Conservation (phyloP, 2,113 vertebrate genomes). For the Anguilla rostrata region DNA sequence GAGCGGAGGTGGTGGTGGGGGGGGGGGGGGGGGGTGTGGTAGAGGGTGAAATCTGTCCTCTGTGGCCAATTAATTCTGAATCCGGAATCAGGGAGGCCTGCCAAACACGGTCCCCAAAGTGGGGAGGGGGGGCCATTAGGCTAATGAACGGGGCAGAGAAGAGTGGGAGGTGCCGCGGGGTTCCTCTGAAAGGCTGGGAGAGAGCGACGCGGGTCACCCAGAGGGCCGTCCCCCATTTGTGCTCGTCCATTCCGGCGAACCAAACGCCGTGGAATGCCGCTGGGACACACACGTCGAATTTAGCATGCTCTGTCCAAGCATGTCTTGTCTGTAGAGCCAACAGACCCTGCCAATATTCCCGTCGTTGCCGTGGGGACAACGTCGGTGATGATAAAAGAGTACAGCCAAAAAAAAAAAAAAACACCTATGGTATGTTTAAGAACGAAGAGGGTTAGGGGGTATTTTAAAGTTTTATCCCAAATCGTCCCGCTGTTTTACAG, state of each 20-base stretch:
- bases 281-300: not conserved
- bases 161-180: not conserved
- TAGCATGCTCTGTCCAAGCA: not conserved
- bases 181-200: constrained; percentile 25
- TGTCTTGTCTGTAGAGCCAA: no score
- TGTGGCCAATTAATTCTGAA: constrained; percentile 71
- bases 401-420: no score
- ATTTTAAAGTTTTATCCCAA: no score
- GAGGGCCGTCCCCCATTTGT: not conserved
- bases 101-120: constrained; percentile 71
- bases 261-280: not conserved
- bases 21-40: constrained; percentile 29
- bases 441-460: no score
- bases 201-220: not conserved
- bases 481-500: not conserved
- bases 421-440: no score
- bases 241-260: not conserved
- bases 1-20: constrained; percentile 33
- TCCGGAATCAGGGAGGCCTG: constrained; percentile 62
- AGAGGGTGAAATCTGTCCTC: constrained; percentile 46
- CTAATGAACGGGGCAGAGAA: constrained; percentile 63
- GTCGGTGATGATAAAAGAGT: not conserved
- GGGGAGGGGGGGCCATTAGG: constrained; percentile 60
- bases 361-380: not conserved
- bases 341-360: no score